Base-by-base conservation (phyloP, 2,888 invertebrate genomes). In the Xestia ashworthii region DNA sequence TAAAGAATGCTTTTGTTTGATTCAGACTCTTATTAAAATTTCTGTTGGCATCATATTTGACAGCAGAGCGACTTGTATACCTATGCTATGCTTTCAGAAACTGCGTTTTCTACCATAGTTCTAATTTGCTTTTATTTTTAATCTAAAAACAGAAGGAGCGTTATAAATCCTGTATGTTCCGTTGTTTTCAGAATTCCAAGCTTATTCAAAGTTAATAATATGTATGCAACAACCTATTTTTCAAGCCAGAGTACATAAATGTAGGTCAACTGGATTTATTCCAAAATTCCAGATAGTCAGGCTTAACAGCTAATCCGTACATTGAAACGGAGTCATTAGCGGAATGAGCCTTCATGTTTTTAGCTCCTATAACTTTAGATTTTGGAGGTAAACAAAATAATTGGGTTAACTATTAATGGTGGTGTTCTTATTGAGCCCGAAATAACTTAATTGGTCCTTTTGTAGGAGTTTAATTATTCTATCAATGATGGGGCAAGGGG, bases 211-310 rank as follows among this genome's bases (percentile, higher is more conserved):
- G 60, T 78, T 44, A 44, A 44, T 50, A 50, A 73, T 76, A 73
- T 74, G 74, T 72, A 73, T 75, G 73, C 76, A 83, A 83, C 77
- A 77, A 71, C 73, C 67, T 66, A 74, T 67, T 79, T 82, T 71
- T 69, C 60, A 65, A 25, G 55, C 67, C 76, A 50, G 58, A 32
- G 55, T 70, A 71, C 70, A 65, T 50, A 46, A 70, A 88, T 86
- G 65, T 84, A 80, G 88, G 89, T 89, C 88, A 90, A 85, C 87
- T 90, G 87, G 90, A 90, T 90, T 90, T 89, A 89, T 88, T 89
- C 91, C 90, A 85, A 86, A 89, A 83, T 82, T 72, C 74, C 79
- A 79, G 76, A 82, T 85, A 77, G 78, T 78, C 62, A 48, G 70
- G 78, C 72, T 87, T 88, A 87, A 72, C 67, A 71, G 74, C 83